A percentile compares a stretch with the other conserved stretches of the same genome.
phyloP scores from a whole-genome alignment of 2,888 invertebrate species.

The Brassicogethes aeneus region DNA sequence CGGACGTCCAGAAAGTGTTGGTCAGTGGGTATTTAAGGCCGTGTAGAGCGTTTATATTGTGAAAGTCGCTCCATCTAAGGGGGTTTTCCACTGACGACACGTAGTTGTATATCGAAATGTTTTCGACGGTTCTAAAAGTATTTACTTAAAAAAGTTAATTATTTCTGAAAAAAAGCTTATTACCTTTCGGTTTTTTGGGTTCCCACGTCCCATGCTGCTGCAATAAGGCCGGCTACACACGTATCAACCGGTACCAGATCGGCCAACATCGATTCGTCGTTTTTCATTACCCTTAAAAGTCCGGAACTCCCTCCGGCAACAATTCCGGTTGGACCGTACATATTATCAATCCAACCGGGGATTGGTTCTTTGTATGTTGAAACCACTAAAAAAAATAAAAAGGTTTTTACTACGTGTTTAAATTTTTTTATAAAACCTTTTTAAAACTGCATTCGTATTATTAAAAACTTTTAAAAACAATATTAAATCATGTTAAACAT shows the following conservation, averaged over 20 bases:
- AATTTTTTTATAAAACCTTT: not conserved
- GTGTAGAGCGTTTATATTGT: slow-evolving; percentile 43
- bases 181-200: slow-evolving; percentile 6
- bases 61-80: slow-evolving; percentile 70
- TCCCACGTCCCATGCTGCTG: slow-evolving; percentile 46
- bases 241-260: slow-evolving; percentile 61
- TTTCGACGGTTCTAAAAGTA: slow-evolving; percentile 15
- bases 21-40: slow-evolving; percentile 45
- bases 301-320: slow-evolving; percentile 46
- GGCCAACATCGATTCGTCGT: slow-evolving; percentile 43
- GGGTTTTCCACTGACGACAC: slow-evolving; percentile 74
- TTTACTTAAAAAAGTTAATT: slow-evolving; percentile 6
- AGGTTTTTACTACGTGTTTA: no score
- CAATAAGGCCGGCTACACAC: slow-evolving; percentile 52
- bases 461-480: no score
- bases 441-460: no score
- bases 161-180: not conserved
- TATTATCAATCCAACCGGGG: slow-evolving; percentile 59
- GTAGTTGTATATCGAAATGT: slow-evolving; percentile 68
- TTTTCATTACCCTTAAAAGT: slow-evolving; percentile 48
- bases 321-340: slow-evolving; percentile 56
- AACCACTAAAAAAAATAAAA: slow-evolving; percentile 22
- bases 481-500: no score
- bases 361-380: slow-evolving; percentile 38
- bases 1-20: slow-evolving; percentile 45